These are phyloP conservation scores for Cherax quadricarinatus DNA, from an alignment of 1,140 invertebrate species.

Conservation along the genomic window DNA sequence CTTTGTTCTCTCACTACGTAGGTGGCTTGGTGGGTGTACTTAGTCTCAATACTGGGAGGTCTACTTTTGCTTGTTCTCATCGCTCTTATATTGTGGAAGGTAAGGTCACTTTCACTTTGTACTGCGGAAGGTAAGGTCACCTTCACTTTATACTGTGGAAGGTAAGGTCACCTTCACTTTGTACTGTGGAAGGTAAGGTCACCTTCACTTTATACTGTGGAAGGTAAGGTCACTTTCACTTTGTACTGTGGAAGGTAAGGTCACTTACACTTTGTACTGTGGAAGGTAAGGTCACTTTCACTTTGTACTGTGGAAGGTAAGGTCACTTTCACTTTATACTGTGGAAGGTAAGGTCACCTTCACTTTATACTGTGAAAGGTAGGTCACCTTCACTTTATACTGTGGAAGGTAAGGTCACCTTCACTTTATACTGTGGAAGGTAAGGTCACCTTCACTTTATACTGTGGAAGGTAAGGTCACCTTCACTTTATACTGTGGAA, in stretches of 20 bases:
- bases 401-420: not conserved
- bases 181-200: too few relatives aligned
- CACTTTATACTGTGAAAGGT: slow-evolving; percentile 1
- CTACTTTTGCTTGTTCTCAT: not conserved
- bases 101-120: not conserved
- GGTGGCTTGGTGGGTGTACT: not conserved
- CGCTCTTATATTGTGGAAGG: not conserved
- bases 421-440: slow-evolving; percentile 1
- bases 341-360: not conserved
- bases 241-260: not conserved
- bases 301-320: not conserved
- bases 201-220: not conserved
- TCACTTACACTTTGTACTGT: not conserved
- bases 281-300: not conserved
- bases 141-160: too few relatives aligned
- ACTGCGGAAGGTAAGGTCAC: too few relatives aligned
- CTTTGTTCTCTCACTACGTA: not conserved
- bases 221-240: not conserved
- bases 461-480: not conserved
- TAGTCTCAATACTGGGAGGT: not conserved
- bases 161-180: too few relatives aligned
- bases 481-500: not conserved
- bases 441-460: not conserved
- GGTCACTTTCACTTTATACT: not conserved
- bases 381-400: not conserved